Conservation (phyloP, 2,888 invertebrate genomes). For the Clivina fossor region DNA sequence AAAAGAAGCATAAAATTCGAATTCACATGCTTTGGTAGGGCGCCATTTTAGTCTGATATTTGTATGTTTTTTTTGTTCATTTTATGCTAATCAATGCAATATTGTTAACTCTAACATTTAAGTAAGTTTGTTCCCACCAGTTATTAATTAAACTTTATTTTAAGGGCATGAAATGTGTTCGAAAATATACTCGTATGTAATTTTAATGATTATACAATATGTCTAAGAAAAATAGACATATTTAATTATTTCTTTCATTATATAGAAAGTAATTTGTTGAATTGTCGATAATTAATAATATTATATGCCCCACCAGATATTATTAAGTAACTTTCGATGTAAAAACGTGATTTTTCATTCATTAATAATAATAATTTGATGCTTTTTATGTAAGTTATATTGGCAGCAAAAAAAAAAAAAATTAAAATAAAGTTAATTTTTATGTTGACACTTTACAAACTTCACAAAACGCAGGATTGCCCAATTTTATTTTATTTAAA, state of each 20-base stretch:
- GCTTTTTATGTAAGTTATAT: not conserved
- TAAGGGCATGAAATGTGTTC: too few species aligned
- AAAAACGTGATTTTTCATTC: too few species aligned
- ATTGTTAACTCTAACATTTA: not conserved
- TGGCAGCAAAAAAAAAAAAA: not conserved
- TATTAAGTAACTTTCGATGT: too few species aligned
- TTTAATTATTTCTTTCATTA: not conserved
- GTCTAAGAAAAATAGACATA: too few species aligned
- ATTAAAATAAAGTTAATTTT: not conserved
- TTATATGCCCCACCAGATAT: too few species aligned
- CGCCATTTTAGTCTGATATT: not conserved
- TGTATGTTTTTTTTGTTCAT: not conserved
- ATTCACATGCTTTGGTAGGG: not conserved
- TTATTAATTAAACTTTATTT: too few species aligned
- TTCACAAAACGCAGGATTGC: not conserved
- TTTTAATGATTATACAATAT: too few species aligned
- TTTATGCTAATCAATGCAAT: constrained; percentile 13
- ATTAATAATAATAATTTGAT: not conserved
- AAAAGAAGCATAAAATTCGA: not conserved
- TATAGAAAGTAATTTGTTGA: too few species aligned
- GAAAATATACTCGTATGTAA: too few species aligned
- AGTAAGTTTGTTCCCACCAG: too few species aligned
- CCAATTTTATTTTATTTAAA: too few species aligned
- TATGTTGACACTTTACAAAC: not conserved
- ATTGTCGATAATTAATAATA: too few species aligned